These are phyloP conservation scores for Drosophila insularis DNA, from an alignment of 1,140 invertebrate species.

Conservation along the genomic window DNA sequence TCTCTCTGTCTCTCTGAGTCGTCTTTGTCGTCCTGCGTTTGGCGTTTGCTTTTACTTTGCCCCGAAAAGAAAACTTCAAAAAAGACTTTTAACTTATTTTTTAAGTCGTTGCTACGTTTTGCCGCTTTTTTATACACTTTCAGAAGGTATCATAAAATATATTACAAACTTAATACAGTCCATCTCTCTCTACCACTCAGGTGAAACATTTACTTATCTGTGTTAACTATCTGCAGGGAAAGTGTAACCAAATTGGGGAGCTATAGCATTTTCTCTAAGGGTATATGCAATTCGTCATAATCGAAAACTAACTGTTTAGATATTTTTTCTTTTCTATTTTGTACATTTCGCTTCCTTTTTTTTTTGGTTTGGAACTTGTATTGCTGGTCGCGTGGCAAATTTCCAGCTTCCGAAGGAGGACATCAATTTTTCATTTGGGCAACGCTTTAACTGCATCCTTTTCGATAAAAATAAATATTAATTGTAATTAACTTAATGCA, in stretches of 20 bases:
- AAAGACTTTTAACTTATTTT: conserved; percentile 61
- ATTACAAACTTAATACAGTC: too few relatives aligned
- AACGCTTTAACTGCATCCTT: conserved; percentile 5
- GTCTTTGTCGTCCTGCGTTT: not conserved
- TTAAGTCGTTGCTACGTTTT: conserved; percentile 32
- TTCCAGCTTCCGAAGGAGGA: conserved; percentile 2
- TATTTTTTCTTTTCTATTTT: not conserved
- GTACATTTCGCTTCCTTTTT: conserved; percentile 1
- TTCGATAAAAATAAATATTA: conserved; percentile 25
- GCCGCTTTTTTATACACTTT: not conserved
- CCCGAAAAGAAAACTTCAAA: conserved; percentile 45
- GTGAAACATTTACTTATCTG: too few relatives aligned
- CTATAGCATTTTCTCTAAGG: too few relatives aligned
- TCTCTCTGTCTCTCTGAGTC: not conserved
- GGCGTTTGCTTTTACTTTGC: conserved; percentile 47
- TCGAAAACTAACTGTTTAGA: too few relatives aligned
- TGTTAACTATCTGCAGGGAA: too few relatives aligned
- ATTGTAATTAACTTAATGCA: conserved; percentile 81
- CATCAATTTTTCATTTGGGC: conserved; percentile 5
- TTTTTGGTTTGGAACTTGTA: conserved; percentile 18
- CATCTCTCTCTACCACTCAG: too few relatives aligned
- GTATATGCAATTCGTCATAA: too few relatives aligned
- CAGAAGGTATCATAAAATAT: too few relatives aligned
- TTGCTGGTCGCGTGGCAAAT: not conserved
- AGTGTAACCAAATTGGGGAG: too few relatives aligned